These are phyloP conservation scores for Phasianus colchicus DNA, from an alignment of 2,113 vertebrate genomes.

Conservation along the genomic window DNA sequence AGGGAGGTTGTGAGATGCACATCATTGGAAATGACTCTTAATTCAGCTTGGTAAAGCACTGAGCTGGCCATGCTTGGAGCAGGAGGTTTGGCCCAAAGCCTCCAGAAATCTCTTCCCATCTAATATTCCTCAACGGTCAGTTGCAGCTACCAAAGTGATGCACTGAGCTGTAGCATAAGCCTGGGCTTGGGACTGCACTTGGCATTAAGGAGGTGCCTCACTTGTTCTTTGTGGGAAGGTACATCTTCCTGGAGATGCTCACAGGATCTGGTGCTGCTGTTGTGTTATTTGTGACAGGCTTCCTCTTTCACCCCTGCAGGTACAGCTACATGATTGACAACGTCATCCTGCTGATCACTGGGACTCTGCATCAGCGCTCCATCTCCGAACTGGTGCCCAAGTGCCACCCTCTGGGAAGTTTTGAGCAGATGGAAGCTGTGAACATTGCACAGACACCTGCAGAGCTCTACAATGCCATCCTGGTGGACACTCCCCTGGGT, in stretches of 20 bases:
- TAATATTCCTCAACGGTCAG: not conserved
- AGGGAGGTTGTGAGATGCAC: not conserved
- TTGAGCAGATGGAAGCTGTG: slow-evolving; percentile 99
- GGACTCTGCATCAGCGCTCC: slow-evolving; percentile 95
- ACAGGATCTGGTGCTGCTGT: not conserved
- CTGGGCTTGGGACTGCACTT: not conserved
- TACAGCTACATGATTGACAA: slow-evolving; percentile 99
- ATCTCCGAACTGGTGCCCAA: slow-evolving; percentile 97
- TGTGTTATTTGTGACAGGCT: not conserved
- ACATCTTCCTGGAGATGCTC: not conserved
- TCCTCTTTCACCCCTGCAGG: slow-evolving; percentile 64
- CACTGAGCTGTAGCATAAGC: not conserved
- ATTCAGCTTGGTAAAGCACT: not conserved
- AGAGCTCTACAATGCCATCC: slow-evolving; percentile 97
- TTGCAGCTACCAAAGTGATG: not conserved
- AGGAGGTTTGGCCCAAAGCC: not conserved
- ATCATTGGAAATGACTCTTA: not conserved
- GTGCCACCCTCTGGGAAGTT: slow-evolving; percentile 96
- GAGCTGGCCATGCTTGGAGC: not conserved
- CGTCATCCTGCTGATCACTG: slow-evolving; percentile 97
- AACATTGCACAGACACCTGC: slow-evolving; percentile 98
- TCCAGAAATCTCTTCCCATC: not conserved
- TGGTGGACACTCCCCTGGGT: slow-evolving; percentile 98
- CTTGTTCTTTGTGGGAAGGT: not conserved
- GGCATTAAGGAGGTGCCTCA: not conserved